phyloP scores from a whole-genome alignment of 2,113 vertebrate species.

The Pseudorasbora parva region DNA sequence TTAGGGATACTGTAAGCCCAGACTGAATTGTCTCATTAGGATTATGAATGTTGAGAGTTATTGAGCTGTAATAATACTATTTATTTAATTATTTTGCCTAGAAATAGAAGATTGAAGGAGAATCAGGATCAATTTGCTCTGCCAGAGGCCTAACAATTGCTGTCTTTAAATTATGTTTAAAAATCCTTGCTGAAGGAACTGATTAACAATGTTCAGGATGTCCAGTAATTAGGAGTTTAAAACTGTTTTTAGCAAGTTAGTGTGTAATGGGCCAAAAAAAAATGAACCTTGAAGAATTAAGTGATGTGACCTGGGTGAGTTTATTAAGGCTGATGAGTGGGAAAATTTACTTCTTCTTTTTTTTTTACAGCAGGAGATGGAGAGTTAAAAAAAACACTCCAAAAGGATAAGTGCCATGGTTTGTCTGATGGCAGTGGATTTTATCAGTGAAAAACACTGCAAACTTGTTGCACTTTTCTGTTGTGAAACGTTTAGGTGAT shows the following conservation, averaged over 20 bases:
- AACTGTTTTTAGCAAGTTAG: constrained; percentile 2
- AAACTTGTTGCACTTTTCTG: constrained; percentile 1
- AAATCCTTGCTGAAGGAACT: background rate
- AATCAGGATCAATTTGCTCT: background rate
- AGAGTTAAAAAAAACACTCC: background rate
- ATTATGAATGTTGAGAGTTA: constrained; percentile 20
- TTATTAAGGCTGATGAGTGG: constrained; percentile 14
- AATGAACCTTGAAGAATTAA: background rate
- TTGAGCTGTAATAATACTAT: constrained; percentile 1
- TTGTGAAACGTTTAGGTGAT: background rate
- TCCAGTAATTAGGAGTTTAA: constrained; percentile 14
- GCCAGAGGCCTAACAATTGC: background rate
- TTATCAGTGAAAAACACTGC: background rate
- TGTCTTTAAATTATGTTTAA: background rate
- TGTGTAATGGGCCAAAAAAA: background rate
- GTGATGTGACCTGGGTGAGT: constrained; percentile 8
- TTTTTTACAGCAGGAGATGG: background rate
- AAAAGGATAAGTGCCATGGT: background rate
- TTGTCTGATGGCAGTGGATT: background rate
- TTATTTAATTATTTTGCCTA: background rate
- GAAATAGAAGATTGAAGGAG: background rate
- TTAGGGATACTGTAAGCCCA: background rate
- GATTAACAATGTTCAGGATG: constrained; percentile 26
- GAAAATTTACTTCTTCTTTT: background rate
- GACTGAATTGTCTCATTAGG: background rate